phyloP scores from a whole-genome alignment of 2,888 invertebrate genomes.

The Pecten maximus region DNA sequence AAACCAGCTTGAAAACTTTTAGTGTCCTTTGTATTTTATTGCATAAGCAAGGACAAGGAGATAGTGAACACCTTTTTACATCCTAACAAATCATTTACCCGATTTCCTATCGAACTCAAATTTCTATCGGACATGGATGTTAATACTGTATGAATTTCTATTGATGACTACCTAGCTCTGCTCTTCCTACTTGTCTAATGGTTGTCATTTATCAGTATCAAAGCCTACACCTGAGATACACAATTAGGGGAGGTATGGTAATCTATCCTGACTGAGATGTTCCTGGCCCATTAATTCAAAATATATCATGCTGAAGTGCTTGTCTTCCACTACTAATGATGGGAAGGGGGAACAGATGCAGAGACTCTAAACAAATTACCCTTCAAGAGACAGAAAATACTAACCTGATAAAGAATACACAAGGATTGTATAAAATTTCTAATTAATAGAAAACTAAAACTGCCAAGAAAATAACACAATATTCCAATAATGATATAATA shows the following conservation, averaged over 20 bases:
- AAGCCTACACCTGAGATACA: neutral
- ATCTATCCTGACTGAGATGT: neutral
- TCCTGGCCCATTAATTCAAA: neutral
- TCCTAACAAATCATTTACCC: neutral
- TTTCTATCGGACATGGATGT: too few species aligned
- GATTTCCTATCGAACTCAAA: too few species aligned
- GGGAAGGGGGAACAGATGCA: neutral
- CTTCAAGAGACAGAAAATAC: neutral
- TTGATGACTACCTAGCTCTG: neutral
- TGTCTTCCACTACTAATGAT: neutral
- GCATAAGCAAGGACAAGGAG: neutral
- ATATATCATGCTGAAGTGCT: neutral
- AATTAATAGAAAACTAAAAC: too few species aligned
- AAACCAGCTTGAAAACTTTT: too few species aligned
- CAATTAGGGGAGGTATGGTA: neutral
- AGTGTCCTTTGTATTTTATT: too few species aligned
- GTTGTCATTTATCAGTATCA: neutral
- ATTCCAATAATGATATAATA: too few species aligned
- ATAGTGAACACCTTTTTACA: neutral
- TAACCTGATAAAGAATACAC: too few species aligned
- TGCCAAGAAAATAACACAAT: too few species aligned
- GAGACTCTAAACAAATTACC: neutral
- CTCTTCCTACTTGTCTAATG: neutral
- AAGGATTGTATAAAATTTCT: too few species aligned
- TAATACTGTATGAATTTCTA: neutral